Base-by-base conservation (phyloP, 2,113 vertebrate species). In the Hemiscyllium ocellatum region DNA sequence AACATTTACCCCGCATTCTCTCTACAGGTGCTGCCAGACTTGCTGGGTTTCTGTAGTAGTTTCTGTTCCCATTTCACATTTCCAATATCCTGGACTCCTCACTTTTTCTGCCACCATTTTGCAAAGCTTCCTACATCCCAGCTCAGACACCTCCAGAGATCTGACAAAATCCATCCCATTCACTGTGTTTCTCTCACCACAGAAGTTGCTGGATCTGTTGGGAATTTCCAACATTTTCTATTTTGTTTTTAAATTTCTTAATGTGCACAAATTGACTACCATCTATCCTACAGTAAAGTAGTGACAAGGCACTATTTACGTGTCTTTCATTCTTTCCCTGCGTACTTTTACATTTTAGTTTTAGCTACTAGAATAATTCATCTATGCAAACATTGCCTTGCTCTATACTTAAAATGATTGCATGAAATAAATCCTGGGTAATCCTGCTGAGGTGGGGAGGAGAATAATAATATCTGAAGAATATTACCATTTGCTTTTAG, bases 401-500 rank as follows among this genome's bases (percentile, higher is more conserved):
- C 52, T 90, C 87, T 61, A 33, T 56, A 90, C 29, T 90, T 90
- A 91, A 65, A 66, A 91, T 37, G n/a, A 91, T 66, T n/a, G 33
- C 89, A 91, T 17, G 29, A 91, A 91, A 5, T 37, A 65, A 33
- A 89, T 89, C 26, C 29, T 56, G 50, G 50, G 20, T 91, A n/a
- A 66, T 66, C 56, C 56, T 66, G 29, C 56, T 66, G 56, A 66
- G 89, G 61, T n/a, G n/a, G 29, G 89, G 56, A 20, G 56, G 56
- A 91, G 89, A 91, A n/a, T 56, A 37, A 91, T 65, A 65, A 91
- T n/a, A 66, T n/a, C 17, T 83, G n/a, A n/a, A 33, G 56, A 19
- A 37, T 65, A 91, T 66, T n/a, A n/a, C 61, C 56, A 91, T 37
- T 91, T 91, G 56, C 56, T 91, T 91, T n/a, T n/a, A 66, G 89